phyloP scores from a whole-genome alignment of 2,113 vertebrate species.

The Lonchura striata region DNA sequence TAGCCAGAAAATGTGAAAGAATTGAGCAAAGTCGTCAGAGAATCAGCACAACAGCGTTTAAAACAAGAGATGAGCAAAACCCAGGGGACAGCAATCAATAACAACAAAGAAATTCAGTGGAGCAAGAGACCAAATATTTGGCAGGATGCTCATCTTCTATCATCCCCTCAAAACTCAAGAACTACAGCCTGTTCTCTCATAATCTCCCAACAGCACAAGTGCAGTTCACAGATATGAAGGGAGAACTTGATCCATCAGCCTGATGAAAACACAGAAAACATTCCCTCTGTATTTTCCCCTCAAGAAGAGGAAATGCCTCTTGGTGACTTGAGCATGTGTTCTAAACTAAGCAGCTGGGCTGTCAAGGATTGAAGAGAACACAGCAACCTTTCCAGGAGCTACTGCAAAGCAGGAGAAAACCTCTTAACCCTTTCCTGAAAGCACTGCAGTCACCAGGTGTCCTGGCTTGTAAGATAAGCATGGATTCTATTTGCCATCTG shows the following conservation, averaged over 20 bases:
- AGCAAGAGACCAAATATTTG: background rate
- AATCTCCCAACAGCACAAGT: background rate
- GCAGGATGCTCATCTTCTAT: background rate
- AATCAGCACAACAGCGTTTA: background rate
- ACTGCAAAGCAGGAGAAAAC: background rate
- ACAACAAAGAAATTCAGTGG: background rate
- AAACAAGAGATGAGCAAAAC: background rate
- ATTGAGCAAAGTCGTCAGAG: background rate
- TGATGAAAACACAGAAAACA: background rate
- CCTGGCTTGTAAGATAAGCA: no score
- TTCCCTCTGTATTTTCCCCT: background rate
- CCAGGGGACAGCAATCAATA: background rate
- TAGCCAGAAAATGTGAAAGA: background rate
- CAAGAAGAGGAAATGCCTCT: background rate
- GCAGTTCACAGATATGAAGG: background rate
- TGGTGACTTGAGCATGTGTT: background rate
- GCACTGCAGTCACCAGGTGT: background rate
- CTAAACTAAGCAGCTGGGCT: background rate
- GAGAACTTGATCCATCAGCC: background rate
- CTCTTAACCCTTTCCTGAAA: background rate
- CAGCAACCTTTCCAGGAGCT: background rate
- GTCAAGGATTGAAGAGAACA: background rate
- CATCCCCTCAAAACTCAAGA: background rate
- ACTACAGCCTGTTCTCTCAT: background rate
- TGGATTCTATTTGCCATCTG: no score